A percentile compares a stretch with the other conserved stretches of the same genome.
These are phyloP conservation scores for Sinocyclocheilus anophthalmus DNA, from an alignment of 2,113 vertebrate species.

Conservation along the genomic window DNA sequence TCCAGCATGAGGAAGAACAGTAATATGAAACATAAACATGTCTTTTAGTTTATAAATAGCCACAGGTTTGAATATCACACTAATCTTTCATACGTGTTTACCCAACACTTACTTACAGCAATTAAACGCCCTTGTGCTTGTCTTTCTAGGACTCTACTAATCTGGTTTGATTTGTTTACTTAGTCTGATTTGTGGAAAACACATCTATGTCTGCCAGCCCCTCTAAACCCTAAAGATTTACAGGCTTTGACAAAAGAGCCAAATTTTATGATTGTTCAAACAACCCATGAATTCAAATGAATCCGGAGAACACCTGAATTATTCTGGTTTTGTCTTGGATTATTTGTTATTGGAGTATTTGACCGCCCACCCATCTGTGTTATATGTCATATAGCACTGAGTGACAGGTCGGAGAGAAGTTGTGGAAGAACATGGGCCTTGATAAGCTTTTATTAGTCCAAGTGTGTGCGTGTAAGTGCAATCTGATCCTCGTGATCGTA, in stretches of 20 bases:
- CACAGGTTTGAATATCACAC: background rate
- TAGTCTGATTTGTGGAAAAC: background rate
- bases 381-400: background rate
- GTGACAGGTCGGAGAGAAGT: background rate
- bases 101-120: background rate
- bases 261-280: constrained; percentile 6
- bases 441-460: constrained; percentile 14
- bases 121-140: background rate
- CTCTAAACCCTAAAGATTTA: background rate
- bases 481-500: background rate
- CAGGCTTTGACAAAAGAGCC: constrained; percentile 2
- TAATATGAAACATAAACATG: background rate
- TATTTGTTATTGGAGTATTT: background rate
- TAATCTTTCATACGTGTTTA: constrained; percentile 14
- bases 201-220: background rate
- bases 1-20: background rate
- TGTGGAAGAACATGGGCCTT: background rate
- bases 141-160: background rate
- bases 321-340: constrained; percentile 1
- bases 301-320: background rate
- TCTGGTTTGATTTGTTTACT: background rate
- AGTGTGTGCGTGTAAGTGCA: background rate
- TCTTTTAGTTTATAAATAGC: background rate
- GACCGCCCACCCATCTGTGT: too few species aligned
- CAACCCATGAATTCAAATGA: background rate